Evolutionary conservation across 1,140 invertebrate genomes (phyloP).

Genomic region (Daktulosphaira vitifoliae): DNA sequence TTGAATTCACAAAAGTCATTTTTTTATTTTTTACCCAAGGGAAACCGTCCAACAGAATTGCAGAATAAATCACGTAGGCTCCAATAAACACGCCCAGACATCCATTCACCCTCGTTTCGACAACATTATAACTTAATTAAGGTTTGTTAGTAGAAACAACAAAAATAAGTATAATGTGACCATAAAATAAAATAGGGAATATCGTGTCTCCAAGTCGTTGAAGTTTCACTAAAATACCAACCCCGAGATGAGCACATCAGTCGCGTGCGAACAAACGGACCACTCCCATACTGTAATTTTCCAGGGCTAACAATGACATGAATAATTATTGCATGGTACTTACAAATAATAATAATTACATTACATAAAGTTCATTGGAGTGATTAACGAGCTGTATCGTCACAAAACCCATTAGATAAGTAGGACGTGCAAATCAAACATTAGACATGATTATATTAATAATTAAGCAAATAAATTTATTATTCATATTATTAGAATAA

Average conservation of each 20-base stretch:
- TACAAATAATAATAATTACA: too few relatives aligned
- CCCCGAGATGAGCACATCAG: background rate
- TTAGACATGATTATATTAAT: too few relatives aligned
- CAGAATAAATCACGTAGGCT: constrained; percentile 20
- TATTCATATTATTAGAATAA: too few relatives aligned
- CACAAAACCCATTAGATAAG: too few relatives aligned
- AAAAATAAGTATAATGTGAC: background rate
- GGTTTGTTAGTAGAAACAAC: background rate
- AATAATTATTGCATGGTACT: constrained; percentile 1
- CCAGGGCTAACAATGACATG: background rate
- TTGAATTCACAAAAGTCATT: constrained; percentile 5
- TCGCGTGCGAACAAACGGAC: background rate
- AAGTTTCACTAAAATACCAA: background rate
- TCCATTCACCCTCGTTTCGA: background rate
- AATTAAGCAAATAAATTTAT: too few relatives aligned
- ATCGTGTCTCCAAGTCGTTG: constrained; percentile 6
- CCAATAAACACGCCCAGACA: constrained; percentile 21
- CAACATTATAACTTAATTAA: constrained; percentile 29
- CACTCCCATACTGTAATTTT: constrained; percentile 6
- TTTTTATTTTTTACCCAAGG: background rate
- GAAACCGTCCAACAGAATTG: constrained; percentile 17
- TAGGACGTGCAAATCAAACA: too few relatives aligned
- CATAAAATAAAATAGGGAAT: constrained; percentile 1
- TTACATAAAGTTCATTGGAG: background rate
- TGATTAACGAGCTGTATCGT: background rate